phyloP scores from a whole-genome alignment of 2,797 vertebrate genomes.

The Liparis tanakae region DNA sequence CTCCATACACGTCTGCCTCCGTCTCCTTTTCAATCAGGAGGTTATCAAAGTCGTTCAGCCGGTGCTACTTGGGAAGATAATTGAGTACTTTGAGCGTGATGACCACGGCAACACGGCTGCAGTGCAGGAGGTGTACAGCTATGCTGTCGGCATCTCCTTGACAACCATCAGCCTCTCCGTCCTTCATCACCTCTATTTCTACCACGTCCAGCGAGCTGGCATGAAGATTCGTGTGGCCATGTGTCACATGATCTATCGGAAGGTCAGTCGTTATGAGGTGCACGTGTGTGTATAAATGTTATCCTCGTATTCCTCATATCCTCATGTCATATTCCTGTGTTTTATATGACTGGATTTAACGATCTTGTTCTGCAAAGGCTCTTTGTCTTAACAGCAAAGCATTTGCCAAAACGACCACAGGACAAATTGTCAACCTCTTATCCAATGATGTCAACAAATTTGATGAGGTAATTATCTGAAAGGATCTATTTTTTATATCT shows the following conservation, averaged over 20 bases:
- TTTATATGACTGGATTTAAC: constrained; percentile 18
- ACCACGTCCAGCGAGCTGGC: constrained; percentile 89
- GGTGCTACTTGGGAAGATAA: constrained; percentile 90
- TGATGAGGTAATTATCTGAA: constrained; percentile 88
- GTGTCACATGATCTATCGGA: constrained; percentile 96
- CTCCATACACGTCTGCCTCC: constrained; percentile 5
- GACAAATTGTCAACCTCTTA: constrained; percentile 96
- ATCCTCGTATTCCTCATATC: neutral
- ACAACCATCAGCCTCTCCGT: constrained; percentile 83
- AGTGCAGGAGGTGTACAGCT: constrained; percentile 81
- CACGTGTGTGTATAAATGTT: neutral
- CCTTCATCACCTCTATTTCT: constrained; percentile 93
- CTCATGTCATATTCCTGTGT: constrained; percentile 6
- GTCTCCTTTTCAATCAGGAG: constrained; percentile 81
- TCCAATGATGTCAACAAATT: constrained; percentile 98
- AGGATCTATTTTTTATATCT: neutral
- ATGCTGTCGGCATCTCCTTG: constrained; percentile 83
- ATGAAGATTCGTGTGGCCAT: constrained; percentile 95
- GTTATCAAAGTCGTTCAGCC: constrained; percentile 88
- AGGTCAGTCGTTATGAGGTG: constrained; percentile 81
- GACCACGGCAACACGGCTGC: constrained; percentile 50
- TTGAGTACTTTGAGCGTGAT: constrained; percentile 88
- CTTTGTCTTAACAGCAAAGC: constrained; percentile 90
- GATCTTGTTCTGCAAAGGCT: constrained; percentile 81
- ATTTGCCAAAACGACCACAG: constrained; percentile 93